Base-by-base conservation (phyloP, 1,140 invertebrate species). In the Cotesia glomerata region DNA sequence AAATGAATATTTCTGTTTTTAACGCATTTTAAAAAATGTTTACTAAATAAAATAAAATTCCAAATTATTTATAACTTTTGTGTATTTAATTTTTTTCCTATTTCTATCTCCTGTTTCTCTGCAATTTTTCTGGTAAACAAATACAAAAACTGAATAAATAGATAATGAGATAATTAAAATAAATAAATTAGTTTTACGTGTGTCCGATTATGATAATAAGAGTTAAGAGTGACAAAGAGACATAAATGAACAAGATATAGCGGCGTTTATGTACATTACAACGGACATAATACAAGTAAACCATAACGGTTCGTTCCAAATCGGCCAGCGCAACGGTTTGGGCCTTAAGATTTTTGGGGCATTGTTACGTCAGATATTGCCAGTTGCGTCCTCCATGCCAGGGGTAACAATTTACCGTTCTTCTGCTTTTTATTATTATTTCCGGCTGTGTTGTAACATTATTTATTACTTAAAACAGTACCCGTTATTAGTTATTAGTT, bases 311-410 rank as follows among this genome's bases (percentile, higher is more conserved):
- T 69, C 34, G 58, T 70, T 58, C 58, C 54, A 61, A 71, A 76
- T 72, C 39, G 49, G 76, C 54, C 62, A 71, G 54, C 52, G 62
- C 63, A 70, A 74, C 73, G 63, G 65, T 70, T 75, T 74, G 66
- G 67, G 72, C 79, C 80, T 80, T 78, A 63, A 75, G 59, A 77
- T 77, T 79, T 77, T 76, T 70, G 76, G 67, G 71, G 65, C 54
- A 51, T 69, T 61, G 54, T 77, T 77, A 73, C 74, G 73, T 75
- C 73, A 77, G 69, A 26, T 45, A 52, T 5, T 9, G 16, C 58
- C 11, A 5, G 36, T 45, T 45, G 39, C 39, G 39, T 45, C 39
- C 39, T 45, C 39, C 39, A 45, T 45, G 39, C 9, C 49, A 58
- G 32, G 16, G 45, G 16, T 67, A 67, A 70, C 49, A 14, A 66